A percentile compares a stretch with the other conserved stretches of the same genome.
phyloP scores from a whole-genome alignment of 2,888 invertebrate genomes.

The Acleris literana region DNA sequence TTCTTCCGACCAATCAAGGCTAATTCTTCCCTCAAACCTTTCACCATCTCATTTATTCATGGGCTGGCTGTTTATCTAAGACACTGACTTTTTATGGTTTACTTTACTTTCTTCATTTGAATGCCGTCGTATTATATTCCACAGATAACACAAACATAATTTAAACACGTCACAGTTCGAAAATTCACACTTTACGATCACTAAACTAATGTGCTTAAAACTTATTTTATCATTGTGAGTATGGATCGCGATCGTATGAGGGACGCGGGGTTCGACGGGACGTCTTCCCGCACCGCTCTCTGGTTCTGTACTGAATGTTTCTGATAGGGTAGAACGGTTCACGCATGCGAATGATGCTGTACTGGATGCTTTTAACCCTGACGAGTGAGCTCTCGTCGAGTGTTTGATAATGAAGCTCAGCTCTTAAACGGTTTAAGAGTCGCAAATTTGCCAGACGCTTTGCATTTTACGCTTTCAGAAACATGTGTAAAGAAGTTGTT shows the following conservation, averaged over 20 bases:
- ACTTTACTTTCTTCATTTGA: conserved; percentile 29
- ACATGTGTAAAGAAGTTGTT: not conserved
- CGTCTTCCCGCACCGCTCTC: conserved; percentile 58
- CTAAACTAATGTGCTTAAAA: conserved; percentile 19
- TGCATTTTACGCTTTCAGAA: not conserved
- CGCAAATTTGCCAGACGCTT: conserved; percentile 44
- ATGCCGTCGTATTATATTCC: conserved; percentile 10
- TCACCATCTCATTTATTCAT: conserved; percentile 31
- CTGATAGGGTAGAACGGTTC: conserved; percentile 62
- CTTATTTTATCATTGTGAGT: conserved; percentile 38
- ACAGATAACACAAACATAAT: conserved; percentile 15
- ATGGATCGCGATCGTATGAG: conserved; percentile 48
- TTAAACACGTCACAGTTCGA: conserved; percentile 20
- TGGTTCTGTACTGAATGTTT: conserved; percentile 63
- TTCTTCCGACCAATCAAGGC: conserved; percentile 1
- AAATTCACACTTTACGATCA: conserved; percentile 16
- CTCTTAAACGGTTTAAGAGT: conserved; percentile 61
- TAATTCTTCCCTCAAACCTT: conserved; percentile 21
- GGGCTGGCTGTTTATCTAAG: conserved; percentile 26
- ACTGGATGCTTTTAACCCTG: conserved; percentile 62
- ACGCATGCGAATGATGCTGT: conserved; percentile 73
- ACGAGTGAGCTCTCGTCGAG: conserved; percentile 61
- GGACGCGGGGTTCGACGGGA: conserved; percentile 41
- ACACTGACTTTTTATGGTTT: conserved; percentile 31
- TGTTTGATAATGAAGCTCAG: conserved; percentile 70